Evolutionary conservation across 2,888 invertebrate species (phyloP).

Genomic region (Ligdia adustata): DNA sequence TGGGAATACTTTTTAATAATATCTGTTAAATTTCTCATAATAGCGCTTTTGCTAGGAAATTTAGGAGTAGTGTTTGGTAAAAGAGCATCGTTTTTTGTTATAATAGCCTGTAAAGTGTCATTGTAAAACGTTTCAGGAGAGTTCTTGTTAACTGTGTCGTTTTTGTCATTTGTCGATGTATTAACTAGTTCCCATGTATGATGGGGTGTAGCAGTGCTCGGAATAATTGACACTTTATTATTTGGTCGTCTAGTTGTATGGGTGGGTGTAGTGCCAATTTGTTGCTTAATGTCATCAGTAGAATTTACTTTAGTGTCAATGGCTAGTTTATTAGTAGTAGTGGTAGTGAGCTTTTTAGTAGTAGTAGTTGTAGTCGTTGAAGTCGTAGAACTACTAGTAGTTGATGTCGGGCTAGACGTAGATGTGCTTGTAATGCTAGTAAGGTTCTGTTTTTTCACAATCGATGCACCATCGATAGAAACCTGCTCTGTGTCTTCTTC

Average conservation of each 20-base stretch:
- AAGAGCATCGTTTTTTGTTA: conserved; percentile 81
- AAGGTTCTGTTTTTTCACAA: conserved; percentile 66
- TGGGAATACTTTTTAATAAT: conserved; percentile 86
- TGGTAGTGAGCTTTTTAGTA: too few relatives aligned
- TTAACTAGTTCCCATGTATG: conserved; percentile 85
- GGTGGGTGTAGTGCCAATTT: conserved; percentile 36
- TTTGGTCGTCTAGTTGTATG: conserved; percentile 74
- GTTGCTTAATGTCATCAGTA: conserved; percentile 25
- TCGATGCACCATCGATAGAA: conserved; percentile 73
- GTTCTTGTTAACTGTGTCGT: conserved; percentile 63
- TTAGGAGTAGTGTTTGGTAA: conserved; percentile 74
- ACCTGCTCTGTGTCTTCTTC: conserved; percentile 70
- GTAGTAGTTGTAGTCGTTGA: conserved; percentile 33
- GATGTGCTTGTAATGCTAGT: conserved; percentile 39
- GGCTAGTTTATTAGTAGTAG: conserved; percentile 35
- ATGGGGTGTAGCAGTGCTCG: conserved; percentile 66
- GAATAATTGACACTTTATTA: conserved; percentile 76
- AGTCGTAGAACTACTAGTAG: conserved; percentile 27
- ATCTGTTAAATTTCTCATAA: conserved; percentile 85
- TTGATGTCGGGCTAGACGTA: conserved; percentile 32
- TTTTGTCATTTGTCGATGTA: conserved; percentile 69
- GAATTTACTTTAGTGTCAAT: conserved; percentile 41
- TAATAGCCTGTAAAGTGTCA: conserved; percentile 86
- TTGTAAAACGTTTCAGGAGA: conserved; percentile 84
- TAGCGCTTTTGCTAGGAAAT: conserved; percentile 70